phyloP scores from a whole-genome alignment of 2,797 vertebrate genomes.

The Gallirallus australis region DNA sequence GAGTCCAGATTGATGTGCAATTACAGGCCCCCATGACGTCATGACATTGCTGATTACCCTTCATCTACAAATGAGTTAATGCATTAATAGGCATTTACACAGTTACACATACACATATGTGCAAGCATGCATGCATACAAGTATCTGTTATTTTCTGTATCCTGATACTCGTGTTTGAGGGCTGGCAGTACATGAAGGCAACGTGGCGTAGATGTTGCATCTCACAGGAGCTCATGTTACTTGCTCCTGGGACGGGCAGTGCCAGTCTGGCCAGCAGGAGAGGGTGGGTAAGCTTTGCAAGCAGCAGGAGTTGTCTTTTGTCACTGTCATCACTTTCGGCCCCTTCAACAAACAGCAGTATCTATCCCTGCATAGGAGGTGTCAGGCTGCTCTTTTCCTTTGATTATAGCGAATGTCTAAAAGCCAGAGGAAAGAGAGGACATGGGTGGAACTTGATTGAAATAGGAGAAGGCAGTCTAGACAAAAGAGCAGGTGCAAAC shows the following conservation, averaged over 20 bases:
- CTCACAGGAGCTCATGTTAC: background rate
- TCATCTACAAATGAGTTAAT: constrained; percentile 24
- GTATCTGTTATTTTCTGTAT: background rate
- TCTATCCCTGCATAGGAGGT: background rate
- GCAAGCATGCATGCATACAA: background rate
- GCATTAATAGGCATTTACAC: background rate
- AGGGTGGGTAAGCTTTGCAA: background rate
- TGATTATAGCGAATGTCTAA: background rate
- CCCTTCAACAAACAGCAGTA: background rate
- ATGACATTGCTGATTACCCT: constrained; percentile 74
- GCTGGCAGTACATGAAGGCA: background rate
- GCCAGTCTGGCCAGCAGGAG: background rate
- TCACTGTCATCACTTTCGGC: background rate
- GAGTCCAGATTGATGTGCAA: constrained; percentile 73
- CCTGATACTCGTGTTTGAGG: background rate
- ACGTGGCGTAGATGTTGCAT: background rate
- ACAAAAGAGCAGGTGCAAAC: constrained; percentile 61
- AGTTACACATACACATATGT: background rate
- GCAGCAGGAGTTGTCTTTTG: background rate
- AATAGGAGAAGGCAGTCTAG: constrained; percentile 63
- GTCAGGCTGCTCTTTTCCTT: constrained; percentile 7
- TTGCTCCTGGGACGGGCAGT: background rate
- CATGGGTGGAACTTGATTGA: constrained; percentile 41
- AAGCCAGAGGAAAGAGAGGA: background rate
- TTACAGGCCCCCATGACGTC: constrained; percentile 76